Evolutionary conservation across 2,888 invertebrate genomes (phyloP).

Genomic region (Spodoptera littoralis): DNA sequence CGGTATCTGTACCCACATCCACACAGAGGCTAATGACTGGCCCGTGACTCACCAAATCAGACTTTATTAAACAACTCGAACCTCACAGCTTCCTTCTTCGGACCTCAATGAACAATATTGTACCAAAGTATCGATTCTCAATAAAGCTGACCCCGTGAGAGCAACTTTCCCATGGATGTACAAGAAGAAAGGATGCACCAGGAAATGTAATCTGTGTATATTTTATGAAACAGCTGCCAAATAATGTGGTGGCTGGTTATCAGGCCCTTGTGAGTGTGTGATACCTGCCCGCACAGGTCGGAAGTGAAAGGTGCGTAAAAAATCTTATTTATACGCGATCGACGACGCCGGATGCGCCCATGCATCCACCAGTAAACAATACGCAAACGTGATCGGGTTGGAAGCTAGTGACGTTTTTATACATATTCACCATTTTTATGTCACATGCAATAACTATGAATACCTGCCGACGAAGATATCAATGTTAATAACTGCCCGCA

Average conservation of each 20-base stretch:
- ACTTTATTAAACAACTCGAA: constrained; percentile 26
- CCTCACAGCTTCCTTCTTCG: constrained; percentile 30
- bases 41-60: constrained; percentile 27
- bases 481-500: too few relatives aligned
- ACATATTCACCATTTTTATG: constrained; percentile 53
- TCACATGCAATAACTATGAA: constrained; percentile 23
- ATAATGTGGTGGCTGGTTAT: constrained; percentile 64
- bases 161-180: constrained; percentile 72
- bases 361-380: constrained; percentile 67
- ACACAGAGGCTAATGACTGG: constrained; percentile 6
- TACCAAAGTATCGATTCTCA: constrained; percentile 9
- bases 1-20: constrained; percentile 7
- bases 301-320: constrained; percentile 85
- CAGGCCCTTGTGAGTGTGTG: constrained; percentile 66
- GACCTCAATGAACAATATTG: constrained; percentile 23
- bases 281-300: constrained; percentile 78
- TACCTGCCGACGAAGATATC: neutral
- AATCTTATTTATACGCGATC: constrained; percentile 74
- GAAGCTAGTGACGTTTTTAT: constrained; percentile 50
- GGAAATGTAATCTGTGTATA: constrained; percentile 70
- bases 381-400: constrained; percentile 66
- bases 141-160: constrained; percentile 33
- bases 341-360: constrained; percentile 68
- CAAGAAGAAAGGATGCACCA: constrained; percentile 67
- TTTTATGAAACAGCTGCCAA: constrained; percentile 71